Base-by-base conservation (phyloP, 1,140 invertebrate species). In the Trichonephila clavata region DNA sequence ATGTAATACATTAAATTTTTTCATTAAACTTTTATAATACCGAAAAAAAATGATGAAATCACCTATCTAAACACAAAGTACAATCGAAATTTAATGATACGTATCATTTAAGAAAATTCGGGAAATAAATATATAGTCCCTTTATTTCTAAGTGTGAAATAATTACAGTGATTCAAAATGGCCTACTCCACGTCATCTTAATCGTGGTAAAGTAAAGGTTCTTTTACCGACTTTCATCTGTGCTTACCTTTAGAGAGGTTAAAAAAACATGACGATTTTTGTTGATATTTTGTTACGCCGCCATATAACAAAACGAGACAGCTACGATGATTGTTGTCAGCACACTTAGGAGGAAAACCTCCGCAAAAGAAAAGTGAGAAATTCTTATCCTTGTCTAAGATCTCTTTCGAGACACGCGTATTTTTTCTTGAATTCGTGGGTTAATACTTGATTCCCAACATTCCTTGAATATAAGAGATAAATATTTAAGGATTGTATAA, bases 141-240 rank as follows among this genome's bases (percentile, higher is more conserved):
- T 39, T 5, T 21, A 1, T 32, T 86, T 86, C 57, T 57, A 59
- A 59, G 83, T 86, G 84, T 86, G 84, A 86, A 86, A 86, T 86
- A 86, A 86, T 86, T 86, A 86, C 84, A 86, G 84, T 86, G 84
- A 86, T 86, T 86, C 84, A 86, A 86, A 86, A 61, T 86, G 60
- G 84, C 59, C 59, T 24, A 59, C 60, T 86, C 84, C 84, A 86
- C 84, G 84, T 86, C 84, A 86, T 86, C 84, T 86, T 86, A 86
- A 86, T 86, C 84, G 59, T 86, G 59, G 84, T 2, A 63, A 86
- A 86, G 84, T 86, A 86, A 86, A 86, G 84, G 84, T 60, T 86
- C 84, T 20, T 63, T 86, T 86, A 86, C 84, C 59, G 84, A 86
- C 84, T 86, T 86, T 86, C 84, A 57, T 86, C 59, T 63, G 27